phyloP scores from a whole-genome alignment of 2,888 invertebrate genomes.

The Cinara cedri region DNA sequence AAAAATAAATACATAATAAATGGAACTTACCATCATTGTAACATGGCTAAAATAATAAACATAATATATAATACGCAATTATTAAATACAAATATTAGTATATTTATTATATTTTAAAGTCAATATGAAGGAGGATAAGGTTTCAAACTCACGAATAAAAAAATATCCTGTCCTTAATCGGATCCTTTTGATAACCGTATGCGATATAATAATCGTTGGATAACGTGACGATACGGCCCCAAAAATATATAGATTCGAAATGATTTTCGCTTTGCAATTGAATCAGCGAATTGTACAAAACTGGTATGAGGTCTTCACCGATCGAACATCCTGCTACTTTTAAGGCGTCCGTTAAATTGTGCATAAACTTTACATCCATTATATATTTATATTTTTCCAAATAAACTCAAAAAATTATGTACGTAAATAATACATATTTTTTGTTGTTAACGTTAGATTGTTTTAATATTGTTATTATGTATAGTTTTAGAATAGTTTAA shows the following conservation, averaged over 20 bases:
- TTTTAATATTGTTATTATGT: too few species aligned
- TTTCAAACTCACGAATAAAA: conserved; percentile 36
- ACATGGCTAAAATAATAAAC: too few species aligned
- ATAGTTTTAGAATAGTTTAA: too few species aligned
- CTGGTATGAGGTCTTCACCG: conserved; percentile 19
- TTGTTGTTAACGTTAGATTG: not conserved
- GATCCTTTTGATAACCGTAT: conserved; percentile 37
- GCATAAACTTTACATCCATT: conserved; percentile 34
- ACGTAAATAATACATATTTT: not conserved
- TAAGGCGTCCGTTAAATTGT: not conserved
- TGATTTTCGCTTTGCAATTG: conserved; percentile 48
- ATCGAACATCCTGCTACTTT: conserved; percentile 28
- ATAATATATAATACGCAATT: too few species aligned
- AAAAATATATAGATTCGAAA: conserved; percentile 31
- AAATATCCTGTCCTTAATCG: conserved; percentile 19
- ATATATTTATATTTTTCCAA: not conserved
- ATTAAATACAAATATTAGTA: too few species aligned
- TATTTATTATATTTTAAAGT: too few species aligned
- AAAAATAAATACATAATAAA: too few species aligned
- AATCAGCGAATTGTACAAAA: conserved; percentile 47
- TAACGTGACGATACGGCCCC: conserved; percentile 32
- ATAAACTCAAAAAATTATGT: not conserved
- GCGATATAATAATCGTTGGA: conserved; percentile 41
- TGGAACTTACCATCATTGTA: too few species aligned
- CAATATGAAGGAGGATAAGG: too few species aligned